Percentiles rank a stretch among this genome's conserved stretches.
Conservation (phyloP, 2,888 invertebrate species). For the Hedya salicella region DNA sequence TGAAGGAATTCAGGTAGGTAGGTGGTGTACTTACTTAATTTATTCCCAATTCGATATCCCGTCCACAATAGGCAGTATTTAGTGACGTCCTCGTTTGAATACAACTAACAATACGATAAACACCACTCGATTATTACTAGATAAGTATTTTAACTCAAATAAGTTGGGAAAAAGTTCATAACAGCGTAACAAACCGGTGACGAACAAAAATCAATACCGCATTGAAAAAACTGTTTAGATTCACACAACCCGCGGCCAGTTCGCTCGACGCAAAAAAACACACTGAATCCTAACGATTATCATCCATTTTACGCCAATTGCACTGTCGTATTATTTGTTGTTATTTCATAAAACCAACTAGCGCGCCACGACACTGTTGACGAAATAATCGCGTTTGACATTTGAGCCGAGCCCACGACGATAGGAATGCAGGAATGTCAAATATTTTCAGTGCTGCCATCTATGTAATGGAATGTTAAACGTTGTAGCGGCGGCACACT, state of each 20-base stretch:
- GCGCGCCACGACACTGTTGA: slow-evolving; percentile 84
- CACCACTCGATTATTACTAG: slow-evolving; percentile 47
- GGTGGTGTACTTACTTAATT: slow-evolving; percentile 39
- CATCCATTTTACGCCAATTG: slow-evolving; percentile 76
- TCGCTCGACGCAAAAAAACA: slow-evolving; percentile 66
- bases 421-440: slow-evolving; percentile 87
- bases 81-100: slow-evolving; percentile 28
- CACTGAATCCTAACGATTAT: slow-evolving; percentile 70
- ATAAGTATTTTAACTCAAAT: slow-evolving; percentile 53
- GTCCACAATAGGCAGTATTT: slow-evolving; percentile 28
- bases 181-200: slow-evolving; percentile 76
- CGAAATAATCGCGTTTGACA: slow-evolving; percentile 88
- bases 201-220: slow-evolving; percentile 81
- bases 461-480: slow-evolving; percentile 82
- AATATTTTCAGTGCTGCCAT: slow-evolving; percentile 88
- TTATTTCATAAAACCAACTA: slow-evolving; percentile 83
- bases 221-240: slow-evolving; percentile 69
- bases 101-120: slow-evolving; percentile 44
- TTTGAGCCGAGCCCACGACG: slow-evolving; percentile 89
- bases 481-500: slow-evolving; percentile 70
- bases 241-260: slow-evolving; percentile 67
- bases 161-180: slow-evolving; percentile 66
- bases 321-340: slow-evolving; percentile 77
- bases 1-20: slow-evolving; percentile 30
- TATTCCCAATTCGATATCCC: slow-evolving; percentile 32